Evolutionary conservation across 2,888 invertebrate species (phyloP), one percentile per base, ranked within the genome.

Genomic region (Eustalomyia histrio): DNA sequence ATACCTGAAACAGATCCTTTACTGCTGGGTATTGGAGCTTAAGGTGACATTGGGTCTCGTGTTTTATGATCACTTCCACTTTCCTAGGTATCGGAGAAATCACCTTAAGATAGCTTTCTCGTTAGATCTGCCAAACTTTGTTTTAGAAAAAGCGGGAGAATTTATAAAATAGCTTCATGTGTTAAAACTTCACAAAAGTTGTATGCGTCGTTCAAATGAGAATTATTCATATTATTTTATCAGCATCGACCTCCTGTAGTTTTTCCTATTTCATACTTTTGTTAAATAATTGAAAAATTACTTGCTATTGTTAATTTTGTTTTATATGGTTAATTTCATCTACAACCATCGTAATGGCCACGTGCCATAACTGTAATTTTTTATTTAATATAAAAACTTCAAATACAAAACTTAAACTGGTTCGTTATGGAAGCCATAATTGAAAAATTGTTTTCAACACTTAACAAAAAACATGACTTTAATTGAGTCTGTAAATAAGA

Each of bases 361-460:
- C 81, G 81, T 81, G 81, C 81, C 74, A 74, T 81, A 78, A 78
- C 81, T 81, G 78, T 74, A 74, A 43, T 61, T 71, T 29, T 8
- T 50, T 10, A 58, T 16, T 69, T n/a, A 6, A 21, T 53, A 57
- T 55, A 47, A 61, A 52, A 64, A 29, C 10, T 35, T 39, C 12
- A 29, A 63, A 43, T 43, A 18, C 2, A 43, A 8, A 52, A 65
- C 60, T 55, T 7, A 75, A 75, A 78, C 81, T 78, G 78, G 78
- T 81, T 81, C 74, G 76, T 65, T 74, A 67, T 78, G 71, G 78
- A 75, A 74, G 74, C 63, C 74, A 81, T 81, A 81, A 81, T 81
- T 81, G 81, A 81, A 81, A 81, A 81, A 81, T 81, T 75, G 81
- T 81, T 81, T 81, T 81, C 74, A 81, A 68, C 81, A 78, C 78